Base-by-base conservation (phyloP, 2,797 vertebrate genomes). In the Falco columbarius region DNA sequence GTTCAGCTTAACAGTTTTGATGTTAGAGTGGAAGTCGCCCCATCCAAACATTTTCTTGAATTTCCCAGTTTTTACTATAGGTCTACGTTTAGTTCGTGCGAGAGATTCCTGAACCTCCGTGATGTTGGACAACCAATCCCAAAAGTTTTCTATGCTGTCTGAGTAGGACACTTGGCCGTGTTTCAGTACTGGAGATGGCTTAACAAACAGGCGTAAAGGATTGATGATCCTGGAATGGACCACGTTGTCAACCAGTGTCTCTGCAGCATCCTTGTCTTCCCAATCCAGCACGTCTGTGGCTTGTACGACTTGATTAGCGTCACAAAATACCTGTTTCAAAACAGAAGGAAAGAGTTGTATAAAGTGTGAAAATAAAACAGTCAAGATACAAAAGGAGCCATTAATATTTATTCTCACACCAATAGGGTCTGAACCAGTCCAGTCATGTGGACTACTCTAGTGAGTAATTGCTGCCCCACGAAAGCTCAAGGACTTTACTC, bases 41-140 rank as follows among this genome's bases (percentile, higher is more conserved):
- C 99, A 99, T 72, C 99, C 99, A 49, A 99, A 99, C 99, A 99
- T 99, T 96, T 99, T 99, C 98, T 99, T 99, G 98, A 99, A 99
- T 97, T 99, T 99, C 86, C 99, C 99, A 19, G 99, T 99, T 98
- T 99, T 99, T 76, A 99, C 99, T 89, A 99, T 99, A 92, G 99
- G 99, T 93, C 99, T 98, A 97, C 99, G 99, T 95, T 99, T 99
- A 99, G 99, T 99, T 99, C 99, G 99, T 98, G 99, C 98, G 80
- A 99, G 98, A 63, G 98, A 98, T 91, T 99, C 99, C 97, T 99
- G 99, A 96, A 98, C 98, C 97, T 99, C 99, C 85, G 99, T 99
- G 98, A 99, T 98, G 97, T 99, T 99, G 98, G 99, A 98, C 98
- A 99, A 98, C 99, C 99, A 99, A 98, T 99, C 99, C 99, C 99